Conservation (phyloP, 2,888 invertebrate species). For the Orthosia gothica region DNA sequence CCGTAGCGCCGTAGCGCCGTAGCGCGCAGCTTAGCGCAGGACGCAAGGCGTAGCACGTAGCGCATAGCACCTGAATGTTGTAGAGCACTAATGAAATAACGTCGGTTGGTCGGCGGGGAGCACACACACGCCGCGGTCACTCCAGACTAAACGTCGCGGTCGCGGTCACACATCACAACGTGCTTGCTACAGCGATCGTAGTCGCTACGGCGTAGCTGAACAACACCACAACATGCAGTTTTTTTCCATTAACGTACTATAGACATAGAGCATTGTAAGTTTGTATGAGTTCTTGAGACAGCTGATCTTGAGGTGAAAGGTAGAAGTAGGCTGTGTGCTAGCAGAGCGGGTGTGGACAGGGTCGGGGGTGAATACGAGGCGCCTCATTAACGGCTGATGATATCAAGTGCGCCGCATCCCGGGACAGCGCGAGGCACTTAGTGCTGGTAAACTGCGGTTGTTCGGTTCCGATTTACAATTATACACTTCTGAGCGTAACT, state of each 20-base stretch:
- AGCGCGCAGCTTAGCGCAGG: constrained; percentile 4
- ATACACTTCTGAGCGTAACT: too few relatives aligned
- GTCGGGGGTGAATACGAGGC: constrained; percentile 1
- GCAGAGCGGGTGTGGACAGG: not conserved
- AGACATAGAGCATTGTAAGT: not conserved
- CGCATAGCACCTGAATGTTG: constrained; percentile 4
- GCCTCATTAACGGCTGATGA: not conserved
- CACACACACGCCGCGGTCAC: constrained; percentile 1
- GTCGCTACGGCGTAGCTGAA: constrained; percentile 2
- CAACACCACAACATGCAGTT: not conserved
- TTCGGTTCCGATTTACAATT: not conserved
- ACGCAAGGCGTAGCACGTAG: not conserved
- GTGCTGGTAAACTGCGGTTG: not conserved
- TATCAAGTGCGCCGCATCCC: not conserved
- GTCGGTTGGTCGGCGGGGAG: not conserved
- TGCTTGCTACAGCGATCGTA: constrained; percentile 1
- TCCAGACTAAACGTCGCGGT: not conserved
- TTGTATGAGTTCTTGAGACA: too few relatives aligned
- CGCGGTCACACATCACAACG: not conserved
- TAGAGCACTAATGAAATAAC: constrained; percentile 11
- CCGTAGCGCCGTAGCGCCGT: not conserved
- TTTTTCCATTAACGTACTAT: not conserved
- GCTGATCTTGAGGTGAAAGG: not conserved
- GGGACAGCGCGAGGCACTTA: not conserved
- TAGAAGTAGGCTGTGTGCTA: not conserved